These are phyloP conservation scores for Elgonia sp. DNA, from an alignment of 2,888 invertebrate genomes.

Conservation along the genomic window DNA sequence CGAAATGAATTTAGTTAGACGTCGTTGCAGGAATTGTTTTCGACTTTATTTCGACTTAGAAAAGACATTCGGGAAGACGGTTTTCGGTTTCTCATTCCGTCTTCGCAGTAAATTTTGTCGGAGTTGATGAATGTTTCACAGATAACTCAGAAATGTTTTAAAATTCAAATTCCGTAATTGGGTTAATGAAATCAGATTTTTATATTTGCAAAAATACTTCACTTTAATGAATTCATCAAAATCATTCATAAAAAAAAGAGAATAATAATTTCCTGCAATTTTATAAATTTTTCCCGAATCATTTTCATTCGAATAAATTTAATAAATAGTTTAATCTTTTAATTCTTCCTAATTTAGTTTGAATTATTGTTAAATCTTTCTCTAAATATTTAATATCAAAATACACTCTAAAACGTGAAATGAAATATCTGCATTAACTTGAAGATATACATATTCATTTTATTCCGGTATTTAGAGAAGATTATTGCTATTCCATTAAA, in stretches of 20 bases:
- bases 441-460: too few relatives aligned
- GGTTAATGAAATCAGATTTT: background rate
- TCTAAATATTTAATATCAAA: too few relatives aligned
- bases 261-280: too few relatives aligned
- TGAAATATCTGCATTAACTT: too few relatives aligned
- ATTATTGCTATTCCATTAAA: background rate
- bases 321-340: too few relatives aligned
- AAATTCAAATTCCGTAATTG: background rate
- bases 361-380: too few relatives aligned
- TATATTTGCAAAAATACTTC: background rate
- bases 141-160: background rate
- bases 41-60: slow-evolving; percentile 52
- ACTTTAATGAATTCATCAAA: background rate
- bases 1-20: slow-evolving; percentile 62
- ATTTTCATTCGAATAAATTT: too few relatives aligned
- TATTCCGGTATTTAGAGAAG: too few relatives aligned
- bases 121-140: slow-evolving; percentile 5
- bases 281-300: too few relatives aligned
- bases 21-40: slow-evolving; percentile 53
- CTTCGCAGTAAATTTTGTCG: slow-evolving; percentile 2
- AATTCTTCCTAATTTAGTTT: too few relatives aligned
- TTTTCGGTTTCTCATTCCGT: slow-evolving; percentile 29
- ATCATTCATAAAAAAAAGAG: too few relatives aligned
- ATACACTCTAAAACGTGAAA: too few relatives aligned
- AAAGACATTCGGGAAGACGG: slow-evolving; percentile 15